Base-by-base conservation (phyloP, 23 tunicate species). In the Pegea sp. region DNA sequence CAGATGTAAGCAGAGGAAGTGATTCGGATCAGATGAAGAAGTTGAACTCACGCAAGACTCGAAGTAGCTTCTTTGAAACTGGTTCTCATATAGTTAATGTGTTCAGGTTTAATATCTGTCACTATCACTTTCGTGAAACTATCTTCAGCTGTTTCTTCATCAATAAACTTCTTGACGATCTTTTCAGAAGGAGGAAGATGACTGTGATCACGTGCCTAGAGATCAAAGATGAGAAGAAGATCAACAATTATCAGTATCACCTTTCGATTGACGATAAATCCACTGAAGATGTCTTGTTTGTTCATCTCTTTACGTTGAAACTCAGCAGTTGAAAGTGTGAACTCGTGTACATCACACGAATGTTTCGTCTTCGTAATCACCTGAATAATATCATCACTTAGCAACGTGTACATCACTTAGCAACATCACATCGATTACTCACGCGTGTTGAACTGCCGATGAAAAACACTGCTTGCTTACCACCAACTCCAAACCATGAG, bases 401-500 rank as follows among this genome's bases (percentile, higher is more conserved):
- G n/a, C n/a, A n/a, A n/a, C n/a, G n/a, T n/a, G n/a, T n/a, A n/a
- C n/a, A n/a, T n/a, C n/a, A n/a, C n/a, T n/a, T n/a, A n/a, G n/a
- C n/a, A n/a, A n/a, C n/a, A n/a, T n/a, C n/a, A n/a, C n/a, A n/a
- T n/a, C n/a, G n/a, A n/a, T n/a, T n/a, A n/a, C 63, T 46, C 42
- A 84, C 95, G 56, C 95, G 62, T 5, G 95, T 68, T 23, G 95
- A 33, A 46, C 60, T 74, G 62, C 95, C 95, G 31, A 84, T 84
- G 58, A 72, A 84, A 31, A 84, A 84, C 0, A 84, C 65, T 18
- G 95, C 95, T 53, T 84, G 95, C 58, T 84, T 84, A 26, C 95
- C 95, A 5, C 95, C 95, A 26, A 84, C 95, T 0, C 95, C 95
- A 31, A 84, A 84, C 95, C 95, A 84, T 5, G 95, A 84, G 56